phyloP scores from a whole-genome alignment of 2,888 invertebrate species.

The Disparrhopalites patrizii region DNA sequence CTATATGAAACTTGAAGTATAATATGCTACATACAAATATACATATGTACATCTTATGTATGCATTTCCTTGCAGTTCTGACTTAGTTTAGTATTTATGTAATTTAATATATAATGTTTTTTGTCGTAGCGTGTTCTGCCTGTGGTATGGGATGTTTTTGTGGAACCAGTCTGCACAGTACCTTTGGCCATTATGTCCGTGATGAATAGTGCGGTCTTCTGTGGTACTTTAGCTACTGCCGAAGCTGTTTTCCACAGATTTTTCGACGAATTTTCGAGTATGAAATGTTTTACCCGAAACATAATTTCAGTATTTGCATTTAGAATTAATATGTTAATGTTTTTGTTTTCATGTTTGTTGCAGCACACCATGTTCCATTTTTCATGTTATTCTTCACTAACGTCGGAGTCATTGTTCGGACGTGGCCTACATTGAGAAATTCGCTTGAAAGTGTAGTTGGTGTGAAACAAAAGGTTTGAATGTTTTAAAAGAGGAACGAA shows the following conservation, averaged over 20 bases:
- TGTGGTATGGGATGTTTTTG: conserved; percentile 42
- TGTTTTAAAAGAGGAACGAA: too few species aligned
- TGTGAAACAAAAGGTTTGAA: too few species aligned
- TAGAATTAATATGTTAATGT: not conserved
- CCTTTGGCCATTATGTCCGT: conserved; percentile 48
- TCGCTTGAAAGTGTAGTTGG: not conserved
- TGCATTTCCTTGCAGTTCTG: too few species aligned
- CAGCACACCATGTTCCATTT: conserved; percentile 25
- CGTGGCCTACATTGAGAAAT: conserved; percentile 30
- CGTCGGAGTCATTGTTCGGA: conserved; percentile 41
- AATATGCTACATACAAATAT: not conserved
- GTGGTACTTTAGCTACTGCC: conserved; percentile 41
- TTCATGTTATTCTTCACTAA: conserved; percentile 43
- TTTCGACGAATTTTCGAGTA: conserved; percentile 10
- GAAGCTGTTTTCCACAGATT: conserved; percentile 26
- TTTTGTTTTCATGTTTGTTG: conserved; percentile 4
- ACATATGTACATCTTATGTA: too few species aligned
- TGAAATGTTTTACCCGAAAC: not conserved
- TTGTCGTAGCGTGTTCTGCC: conserved; percentile 8
- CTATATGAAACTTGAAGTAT: not conserved
- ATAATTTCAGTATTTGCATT: too few species aligned
- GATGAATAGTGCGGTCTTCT: conserved; percentile 46
- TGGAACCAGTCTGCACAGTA: conserved; percentile 44
- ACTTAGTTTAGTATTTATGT: not conserved
- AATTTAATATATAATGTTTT: not conserved